Evolutionary conservation across 2,113 vertebrate species (phyloP).

Genomic region (Ptilorrhoa leucosticta): DNA sequence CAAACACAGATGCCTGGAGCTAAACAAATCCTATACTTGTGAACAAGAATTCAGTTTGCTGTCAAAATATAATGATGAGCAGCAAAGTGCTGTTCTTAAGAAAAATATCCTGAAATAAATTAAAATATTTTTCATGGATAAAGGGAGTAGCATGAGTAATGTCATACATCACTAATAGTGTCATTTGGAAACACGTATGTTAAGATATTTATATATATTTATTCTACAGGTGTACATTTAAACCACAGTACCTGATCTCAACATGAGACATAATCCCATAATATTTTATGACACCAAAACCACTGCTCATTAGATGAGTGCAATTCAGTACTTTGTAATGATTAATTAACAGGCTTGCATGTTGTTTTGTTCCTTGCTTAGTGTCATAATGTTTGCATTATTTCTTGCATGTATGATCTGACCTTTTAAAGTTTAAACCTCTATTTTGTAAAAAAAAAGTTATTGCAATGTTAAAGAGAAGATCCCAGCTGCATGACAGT

Average conservation of each 20-base stretch:
- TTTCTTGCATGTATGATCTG: slow-evolving; percentile 20
- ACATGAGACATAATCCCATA: not conserved
- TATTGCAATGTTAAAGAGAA: not conserved
- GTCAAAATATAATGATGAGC: slow-evolving; percentile 77
- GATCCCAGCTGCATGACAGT: not conserved
- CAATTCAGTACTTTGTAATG: slow-evolving; percentile 45
- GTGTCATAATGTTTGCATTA: slow-evolving; percentile 51
- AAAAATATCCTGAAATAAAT: slow-evolving; percentile 64
- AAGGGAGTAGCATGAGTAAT: not conserved
- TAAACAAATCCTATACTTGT: slow-evolving; percentile 86
- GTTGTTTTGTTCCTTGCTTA: slow-evolving; percentile 50
- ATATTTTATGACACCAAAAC: slow-evolving; percentile 52
- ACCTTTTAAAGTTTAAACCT: not conserved
- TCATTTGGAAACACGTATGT: slow-evolving; percentile 22
- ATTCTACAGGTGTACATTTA: slow-evolving; percentile 6
- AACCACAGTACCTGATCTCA: not conserved
- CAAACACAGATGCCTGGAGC: slow-evolving; percentile 94
- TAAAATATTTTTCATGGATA: slow-evolving; percentile 59
- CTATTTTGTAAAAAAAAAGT: not conserved
- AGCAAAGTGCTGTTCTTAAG: slow-evolving; percentile 72
- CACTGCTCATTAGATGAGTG: not conserved
- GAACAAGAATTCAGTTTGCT: slow-evolving; percentile 81
- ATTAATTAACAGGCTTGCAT: slow-evolving; percentile 58
- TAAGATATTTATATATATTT: slow-evolving; percentile 24
- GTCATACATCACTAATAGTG: not conserved